Base-by-base conservation (phyloP, 2,113 vertebrate species). In the Psilopsiagon aurifrons region DNA sequence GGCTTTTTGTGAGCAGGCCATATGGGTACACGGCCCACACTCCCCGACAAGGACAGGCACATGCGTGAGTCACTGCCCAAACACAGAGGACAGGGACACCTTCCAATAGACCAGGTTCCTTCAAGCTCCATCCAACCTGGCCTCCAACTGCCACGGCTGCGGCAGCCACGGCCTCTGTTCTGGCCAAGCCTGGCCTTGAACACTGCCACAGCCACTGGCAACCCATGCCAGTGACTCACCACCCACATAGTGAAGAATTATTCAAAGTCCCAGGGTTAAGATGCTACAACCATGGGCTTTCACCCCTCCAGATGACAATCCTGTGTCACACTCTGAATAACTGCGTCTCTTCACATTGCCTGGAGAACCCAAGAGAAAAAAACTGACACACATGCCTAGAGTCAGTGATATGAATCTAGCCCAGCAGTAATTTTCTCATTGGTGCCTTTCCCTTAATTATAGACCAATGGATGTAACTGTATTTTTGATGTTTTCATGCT, bases 1-100 rank as follows among this genome's bases (percentile, higher is more conserved):
- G 27, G 7, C 10, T 79, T 82, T 84, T 44, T 35, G 57, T 9
- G 60, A 68, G 46, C 78, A 43, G 62, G 24, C 33, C 43, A 8
- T n/a, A 10, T 3, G 43, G 16, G 28, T 37, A 31, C 44, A 44
- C 33, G 71, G 17, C 59, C 51, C 16, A 3, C 1, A 1, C 28
- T 59, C 31, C 41, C 44, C 0, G 2, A 1, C 0, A 5, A 0
- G 17, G 59, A 39, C 11, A 19, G 75, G 31, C 25, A 11, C 19
- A 4, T 0, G 0, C 0, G 2, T 31, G 68, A 78, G 66, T 54
- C 39, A 14, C 35, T 79, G 69, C 57, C 39, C 55, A n/a, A 77
- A 57, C 51, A 54, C 11, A 22, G 64, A 18, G 13, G 20, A 20
- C 33, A 59, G 13, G n/a, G 33, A 59, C 33, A 23, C 22, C 22